These are phyloP conservation scores for Oryzias celebensis DNA, from an alignment of 2,113 vertebrate genomes.

Conservation along the genomic window DNA sequence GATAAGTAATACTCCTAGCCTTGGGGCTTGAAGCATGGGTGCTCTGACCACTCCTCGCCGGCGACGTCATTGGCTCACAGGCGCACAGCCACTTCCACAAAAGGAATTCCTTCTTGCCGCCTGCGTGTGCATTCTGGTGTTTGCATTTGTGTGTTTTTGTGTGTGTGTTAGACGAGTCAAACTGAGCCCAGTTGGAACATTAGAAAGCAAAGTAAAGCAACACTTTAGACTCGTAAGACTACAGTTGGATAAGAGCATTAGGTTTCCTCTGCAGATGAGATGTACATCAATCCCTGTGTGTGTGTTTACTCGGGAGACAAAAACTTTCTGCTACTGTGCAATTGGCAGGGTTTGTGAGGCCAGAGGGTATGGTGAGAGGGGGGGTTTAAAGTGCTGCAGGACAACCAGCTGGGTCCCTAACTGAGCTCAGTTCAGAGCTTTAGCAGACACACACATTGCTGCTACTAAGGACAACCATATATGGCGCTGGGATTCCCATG, in stretches of 20 bases:
- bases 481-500: slow-evolving; percentile 92
- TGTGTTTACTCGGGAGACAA: slow-evolving; percentile 48
- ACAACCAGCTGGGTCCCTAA: slow-evolving; percentile 73
- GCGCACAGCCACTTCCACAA: slow-evolving; percentile 78
- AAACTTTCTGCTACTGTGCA: slow-evolving; percentile 59
- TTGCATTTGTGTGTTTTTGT: slow-evolving; percentile 19
- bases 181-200: slow-evolving; percentile 6
- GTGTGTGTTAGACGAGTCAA: slow-evolving; percentile 36
- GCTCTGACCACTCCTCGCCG: slow-evolving; percentile 52
- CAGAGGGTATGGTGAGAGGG: slow-evolving; percentile 58
- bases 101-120: slow-evolving; percentile 83
- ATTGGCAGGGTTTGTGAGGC: slow-evolving; percentile 59
- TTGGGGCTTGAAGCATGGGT: slow-evolving; percentile 64
- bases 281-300: slow-evolving; percentile 9
- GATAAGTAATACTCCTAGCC: slow-evolving; percentile 76
- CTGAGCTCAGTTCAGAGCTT: slow-evolving; percentile 77
- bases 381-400: slow-evolving; percentile 56
- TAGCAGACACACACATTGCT: slow-evolving; percentile 52
- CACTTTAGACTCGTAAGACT: not conserved
- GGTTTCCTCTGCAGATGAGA: slow-evolving; percentile 4
- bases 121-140: slow-evolving; percentile 56
- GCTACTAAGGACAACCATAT: slow-evolving; percentile 87
- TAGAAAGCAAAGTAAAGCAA: not conserved
- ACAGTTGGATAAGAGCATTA: not conserved
- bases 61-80: slow-evolving; percentile 64